phyloP scores from a whole-genome alignment of 2,113 vertebrate species.

The Sinosuthora webbiana region DNA sequence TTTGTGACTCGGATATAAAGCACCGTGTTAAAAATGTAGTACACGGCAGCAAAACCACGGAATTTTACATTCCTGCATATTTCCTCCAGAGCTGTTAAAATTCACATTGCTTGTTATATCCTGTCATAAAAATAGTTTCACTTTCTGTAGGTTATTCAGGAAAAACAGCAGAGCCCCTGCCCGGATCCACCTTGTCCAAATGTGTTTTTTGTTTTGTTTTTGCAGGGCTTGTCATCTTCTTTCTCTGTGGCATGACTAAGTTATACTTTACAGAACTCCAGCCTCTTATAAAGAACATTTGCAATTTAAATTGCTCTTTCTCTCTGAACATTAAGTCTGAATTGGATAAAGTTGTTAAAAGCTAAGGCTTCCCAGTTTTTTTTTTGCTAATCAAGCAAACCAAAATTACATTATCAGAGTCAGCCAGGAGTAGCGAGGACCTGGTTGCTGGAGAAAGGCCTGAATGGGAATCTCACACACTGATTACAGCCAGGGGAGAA shows the following conservation, averaged over 20 bases:
- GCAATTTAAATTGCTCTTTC: slow-evolving; percentile 31
- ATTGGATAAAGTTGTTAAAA: slow-evolving; percentile 23
- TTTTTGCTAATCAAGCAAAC: neutral
- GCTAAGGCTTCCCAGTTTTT: neutral
- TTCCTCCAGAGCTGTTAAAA: neutral
- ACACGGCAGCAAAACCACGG: neutral
- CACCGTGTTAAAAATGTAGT: slow-evolving; percentile 36
- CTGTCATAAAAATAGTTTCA: neutral
- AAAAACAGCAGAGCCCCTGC: neutral
- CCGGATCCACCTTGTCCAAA: neutral
- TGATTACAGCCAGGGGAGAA: neutral
- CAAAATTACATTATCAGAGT: slow-evolving; percentile 4
- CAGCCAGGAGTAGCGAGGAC: neutral
- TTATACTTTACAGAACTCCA: neutral
- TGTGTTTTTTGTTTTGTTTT: neutral
- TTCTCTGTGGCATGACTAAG: neutral
- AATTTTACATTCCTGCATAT: neutral
- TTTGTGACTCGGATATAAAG: neutral
- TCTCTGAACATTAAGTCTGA: neutral
- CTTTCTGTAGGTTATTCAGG: neutral
- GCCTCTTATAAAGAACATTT: neutral
- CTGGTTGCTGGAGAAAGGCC: neutral
- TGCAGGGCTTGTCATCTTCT: neutral
- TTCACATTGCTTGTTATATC: neutral
- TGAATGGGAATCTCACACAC: neutral